Conservation (phyloP, 2,113 vertebrate species). For the Cottus gobio region DNA sequence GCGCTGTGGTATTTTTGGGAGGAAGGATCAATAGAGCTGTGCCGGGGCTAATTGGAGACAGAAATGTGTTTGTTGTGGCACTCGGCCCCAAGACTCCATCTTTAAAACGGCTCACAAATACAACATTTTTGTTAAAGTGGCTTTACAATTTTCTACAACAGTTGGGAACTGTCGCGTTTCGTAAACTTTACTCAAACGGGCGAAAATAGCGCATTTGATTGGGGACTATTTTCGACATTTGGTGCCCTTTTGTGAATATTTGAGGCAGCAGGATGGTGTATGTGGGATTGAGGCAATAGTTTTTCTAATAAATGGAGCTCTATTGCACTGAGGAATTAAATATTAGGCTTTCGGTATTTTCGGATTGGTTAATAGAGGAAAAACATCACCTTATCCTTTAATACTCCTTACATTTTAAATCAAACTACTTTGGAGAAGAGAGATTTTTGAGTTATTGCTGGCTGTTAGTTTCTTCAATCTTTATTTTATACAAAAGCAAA, state of each 20-base stretch:
- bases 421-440: neutral
- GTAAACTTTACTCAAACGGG: too few species aligned
- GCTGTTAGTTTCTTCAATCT: neutral
- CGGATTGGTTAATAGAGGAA: neutral
- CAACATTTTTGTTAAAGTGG: neutral
- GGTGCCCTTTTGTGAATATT: too few species aligned
- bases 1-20: neutral
- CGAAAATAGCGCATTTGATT: too few species aligned
- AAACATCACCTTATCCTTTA: neutral
- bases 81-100: neutral
- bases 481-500: neutral
- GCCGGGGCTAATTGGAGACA: neutral
- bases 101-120: neutral
- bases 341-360: too few species aligned
- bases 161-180: neutral
- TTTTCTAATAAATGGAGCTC: neutral
- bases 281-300: neutral
- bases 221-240: too few species aligned
- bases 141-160: neutral
- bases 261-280: neutral
- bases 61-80: neutral
- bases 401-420: neutral
- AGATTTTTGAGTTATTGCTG: neutral
- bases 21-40: neutral
- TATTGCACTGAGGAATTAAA: neutral